Evolutionary conservation across 2,888 invertebrate genomes (phyloP), one percentile per base, ranked within the genome.

Genomic region (Digitonthophagus gazella): DNA sequence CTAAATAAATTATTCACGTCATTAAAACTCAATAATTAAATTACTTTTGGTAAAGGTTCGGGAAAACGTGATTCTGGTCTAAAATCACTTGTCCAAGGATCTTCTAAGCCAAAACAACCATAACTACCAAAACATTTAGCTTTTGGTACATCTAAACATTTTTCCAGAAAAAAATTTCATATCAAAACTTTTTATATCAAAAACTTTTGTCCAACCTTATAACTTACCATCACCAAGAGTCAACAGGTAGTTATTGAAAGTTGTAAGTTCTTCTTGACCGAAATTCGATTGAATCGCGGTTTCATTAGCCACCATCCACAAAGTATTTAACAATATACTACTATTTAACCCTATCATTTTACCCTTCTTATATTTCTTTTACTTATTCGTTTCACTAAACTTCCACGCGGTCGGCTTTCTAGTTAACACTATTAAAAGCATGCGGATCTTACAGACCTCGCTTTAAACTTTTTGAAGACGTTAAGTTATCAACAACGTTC

Each of bases 51-150:
- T 0, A 94, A 90, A 57, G 89, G 85, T 72, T 89, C 88, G 0
- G 95, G 95, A 80, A 92, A 92, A 58, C 91, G 86, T 73, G 91
- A 91, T 67, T 95, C 91, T 16, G 94, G 94, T 19, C 95, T 86
- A 68, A 90, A 87, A 73, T 89, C 89, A 0, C 92, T 90, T 0
- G 88, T 88, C 94, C 94, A 95, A 0, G 93, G 93, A 22, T 89
- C 86, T 11, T 87, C 88, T 70, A 92, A 87, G 65, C 92, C 90
- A 80, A 93, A 95, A 79, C 95, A 95, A 2, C 94, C 95, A 75
- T 91, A 93, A 0, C 88, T 88, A 0, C 89, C 91, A 80, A 91
- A 94, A 80, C 95, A 95, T 76, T 89, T 86, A 64, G 87, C 75
- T 11, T 79, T 77, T 70, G 80, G 81, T 16, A 78, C 78, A 70